Conservation (phyloP, 2,797 vertebrate species). For the Betta splendens region DNA sequence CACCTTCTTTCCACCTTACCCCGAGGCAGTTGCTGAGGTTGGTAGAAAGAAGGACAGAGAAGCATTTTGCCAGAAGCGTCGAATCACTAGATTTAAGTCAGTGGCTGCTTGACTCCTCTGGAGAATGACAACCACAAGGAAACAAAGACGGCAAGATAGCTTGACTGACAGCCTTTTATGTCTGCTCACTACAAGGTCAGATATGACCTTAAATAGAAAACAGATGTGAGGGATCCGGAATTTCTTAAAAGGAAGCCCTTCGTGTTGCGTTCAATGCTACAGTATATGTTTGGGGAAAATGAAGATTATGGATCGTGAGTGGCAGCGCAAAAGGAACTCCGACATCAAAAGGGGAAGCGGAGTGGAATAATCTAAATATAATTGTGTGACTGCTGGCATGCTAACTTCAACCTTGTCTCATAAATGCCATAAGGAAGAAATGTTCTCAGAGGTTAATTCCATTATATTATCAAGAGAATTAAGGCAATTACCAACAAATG, state of each 20-base stretch:
- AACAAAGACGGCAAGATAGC: constrained; percentile 61
- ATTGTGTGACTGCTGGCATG: constrained; percentile 59
- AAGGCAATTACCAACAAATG: constrained; percentile 77
- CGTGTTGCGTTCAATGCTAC: constrained; percentile 35
- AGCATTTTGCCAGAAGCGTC: constrained; percentile 67
- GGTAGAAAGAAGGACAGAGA: constrained; percentile 56
- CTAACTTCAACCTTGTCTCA: constrained; percentile 73
- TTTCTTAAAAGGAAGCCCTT: constrained; percentile 57
- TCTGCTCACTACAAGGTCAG: constrained; percentile 73
- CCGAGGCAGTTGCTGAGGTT: constrained; percentile 56
- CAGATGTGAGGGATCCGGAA: constrained; percentile 52
- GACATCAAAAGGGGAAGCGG: constrained; percentile 38
- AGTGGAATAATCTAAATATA: constrained; percentile 66
- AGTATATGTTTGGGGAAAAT: constrained; percentile 46
- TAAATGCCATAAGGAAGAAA: constrained; percentile 71
- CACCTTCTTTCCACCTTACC: constrained; percentile 71
- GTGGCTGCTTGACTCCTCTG: constrained; percentile 60
- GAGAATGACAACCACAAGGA: constrained; percentile 67
- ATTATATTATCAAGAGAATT: constrained; percentile 75
- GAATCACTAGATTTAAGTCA: constrained; percentile 65
- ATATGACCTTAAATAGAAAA: constrained; percentile 55
- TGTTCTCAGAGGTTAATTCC: constrained; percentile 68
- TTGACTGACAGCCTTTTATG: constrained; percentile 76
- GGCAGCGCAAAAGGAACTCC: constrained; percentile 22
- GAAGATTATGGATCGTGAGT: constrained; percentile 51